These are phyloP conservation scores for Fregata magnificens DNA, from an alignment of 2,113 vertebrate genomes.

Conservation along the genomic window DNA sequence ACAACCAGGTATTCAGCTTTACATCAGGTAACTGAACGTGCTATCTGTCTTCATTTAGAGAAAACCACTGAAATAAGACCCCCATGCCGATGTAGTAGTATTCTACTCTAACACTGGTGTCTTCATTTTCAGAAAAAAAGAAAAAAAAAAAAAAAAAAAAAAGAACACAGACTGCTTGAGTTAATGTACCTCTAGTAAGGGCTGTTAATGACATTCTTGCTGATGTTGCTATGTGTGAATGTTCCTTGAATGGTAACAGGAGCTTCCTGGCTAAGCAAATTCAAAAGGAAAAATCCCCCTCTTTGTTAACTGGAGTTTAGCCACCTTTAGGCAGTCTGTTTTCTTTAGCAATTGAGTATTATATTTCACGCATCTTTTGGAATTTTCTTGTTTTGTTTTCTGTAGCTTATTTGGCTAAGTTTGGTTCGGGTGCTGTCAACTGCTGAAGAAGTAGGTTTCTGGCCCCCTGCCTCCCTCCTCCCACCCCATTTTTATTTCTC, in stretches of 20 bases:
- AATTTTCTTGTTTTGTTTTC: slow-evolving; percentile 24
- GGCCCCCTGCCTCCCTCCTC: accelerated
- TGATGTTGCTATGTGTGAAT: slow-evolving; percentile 26
- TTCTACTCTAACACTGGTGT: not conserved
- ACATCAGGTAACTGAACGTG: not conserved
- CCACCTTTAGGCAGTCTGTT: not conserved
- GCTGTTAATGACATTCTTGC: slow-evolving; percentile 28
- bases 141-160: no score
- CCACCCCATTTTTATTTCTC: not conserved
- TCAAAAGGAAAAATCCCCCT: slow-evolving; percentile 39
- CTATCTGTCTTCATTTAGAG: not conserved
- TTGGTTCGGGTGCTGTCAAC: not conserved
- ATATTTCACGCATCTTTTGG: not conserved
- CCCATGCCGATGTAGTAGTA: not conserved
- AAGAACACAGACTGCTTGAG: not conserved
- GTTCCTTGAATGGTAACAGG: slow-evolving; percentile 44
- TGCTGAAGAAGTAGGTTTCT: not conserved
- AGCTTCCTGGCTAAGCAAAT: slow-evolving; percentile 48
- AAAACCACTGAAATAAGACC: not conserved
- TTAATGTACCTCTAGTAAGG: not conserved
- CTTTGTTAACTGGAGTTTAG: slow-evolving; percentile 38
- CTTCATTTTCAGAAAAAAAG: not conserved
- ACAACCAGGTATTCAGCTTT: not conserved
- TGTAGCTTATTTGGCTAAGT: not conserved
- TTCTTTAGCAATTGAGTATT: slow-evolving; percentile 38